These are phyloP conservation scores for Rhinophrynus dorsalis DNA, from an alignment of 2,797 vertebrate species.

Conservation along the genomic window DNA sequence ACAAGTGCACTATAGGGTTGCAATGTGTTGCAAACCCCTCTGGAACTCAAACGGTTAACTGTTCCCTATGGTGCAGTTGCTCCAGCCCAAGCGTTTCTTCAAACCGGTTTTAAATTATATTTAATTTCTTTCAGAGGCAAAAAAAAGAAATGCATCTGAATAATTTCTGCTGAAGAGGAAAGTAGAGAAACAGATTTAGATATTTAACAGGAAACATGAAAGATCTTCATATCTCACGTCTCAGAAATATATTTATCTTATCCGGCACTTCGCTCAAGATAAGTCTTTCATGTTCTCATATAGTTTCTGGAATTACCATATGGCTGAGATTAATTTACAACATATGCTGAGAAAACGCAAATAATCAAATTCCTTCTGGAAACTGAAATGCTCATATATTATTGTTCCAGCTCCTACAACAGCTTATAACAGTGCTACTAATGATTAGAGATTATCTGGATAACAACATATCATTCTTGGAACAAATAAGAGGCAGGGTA, in stretches of 20 bases:
- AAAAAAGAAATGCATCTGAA: too few species aligned
- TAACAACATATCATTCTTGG: not conserved
- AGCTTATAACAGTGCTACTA: not conserved
- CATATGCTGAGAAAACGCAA: slow-evolving; percentile 1
- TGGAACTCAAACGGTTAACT: too few species aligned
- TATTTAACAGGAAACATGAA: not conserved
- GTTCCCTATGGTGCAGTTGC: too few species aligned
- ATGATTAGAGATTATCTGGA: not conserved
- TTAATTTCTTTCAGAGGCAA: too few species aligned
- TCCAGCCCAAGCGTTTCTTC: too few species aligned
- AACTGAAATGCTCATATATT: not conserved
- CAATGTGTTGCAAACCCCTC: too few species aligned
- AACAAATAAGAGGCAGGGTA: too few species aligned
- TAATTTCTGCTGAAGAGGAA: not conserved
- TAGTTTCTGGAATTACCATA: not conserved
- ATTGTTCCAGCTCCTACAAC: not conserved
- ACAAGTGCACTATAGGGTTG: too few species aligned
- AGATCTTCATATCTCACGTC: not conserved
- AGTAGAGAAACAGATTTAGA: not conserved
- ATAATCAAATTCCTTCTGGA: slow-evolving; percentile 2
- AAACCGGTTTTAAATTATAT: too few species aligned
- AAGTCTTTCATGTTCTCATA: not conserved
- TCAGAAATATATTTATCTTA: not conserved
- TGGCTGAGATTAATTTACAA: slow-evolving; percentile 3
- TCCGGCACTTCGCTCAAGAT: not conserved